A percentile compares a stretch with the other conserved stretches of the same genome.
Conservation (phyloP, 64 coral and sea anemone genomes). For the Hydrozoanthus tunicans region DNA sequence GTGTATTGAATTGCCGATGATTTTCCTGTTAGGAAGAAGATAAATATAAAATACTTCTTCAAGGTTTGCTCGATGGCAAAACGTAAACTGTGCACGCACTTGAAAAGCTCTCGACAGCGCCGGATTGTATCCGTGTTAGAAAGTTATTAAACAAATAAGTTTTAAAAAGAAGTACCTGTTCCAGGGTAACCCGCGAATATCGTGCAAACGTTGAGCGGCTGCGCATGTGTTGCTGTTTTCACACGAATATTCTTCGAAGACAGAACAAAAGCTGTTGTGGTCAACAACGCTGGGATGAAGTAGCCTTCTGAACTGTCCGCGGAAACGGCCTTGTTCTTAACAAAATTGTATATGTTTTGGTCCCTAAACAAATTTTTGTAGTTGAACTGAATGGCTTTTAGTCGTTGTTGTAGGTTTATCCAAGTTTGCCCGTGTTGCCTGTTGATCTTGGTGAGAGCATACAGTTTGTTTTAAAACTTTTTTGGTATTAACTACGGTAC, state of each 20-base stretch:
- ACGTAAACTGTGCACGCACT: too few species aligned
- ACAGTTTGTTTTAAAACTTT: neutral
- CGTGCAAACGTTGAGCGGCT: conserved; percentile 10
- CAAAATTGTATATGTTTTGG: neutral
- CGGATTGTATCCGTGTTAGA: neutral
- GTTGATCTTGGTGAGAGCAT: neutral
- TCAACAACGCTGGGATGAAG: neutral
- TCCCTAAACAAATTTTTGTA: neutral
- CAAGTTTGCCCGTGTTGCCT: neutral
- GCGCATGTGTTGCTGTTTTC: neutral
- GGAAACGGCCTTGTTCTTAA: neutral
- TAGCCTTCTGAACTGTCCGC: neutral
- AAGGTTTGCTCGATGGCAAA: too few species aligned
- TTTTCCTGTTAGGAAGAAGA: neutral
- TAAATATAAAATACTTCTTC: neutral
- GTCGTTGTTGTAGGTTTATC: neutral
- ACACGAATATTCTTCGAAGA: neutral
- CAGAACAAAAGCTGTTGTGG: conserved; percentile 8
- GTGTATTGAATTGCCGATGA: conserved; percentile 8
- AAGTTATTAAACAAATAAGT: neutral
- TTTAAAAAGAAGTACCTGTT: neutral
- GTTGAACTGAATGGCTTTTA: neutral
- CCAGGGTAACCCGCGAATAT: conserved; percentile 28
- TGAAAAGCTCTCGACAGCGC: neutral
- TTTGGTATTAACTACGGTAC: too few species aligned